These are phyloP conservation scores for Mechanitis mazaeus DNA, from an alignment of 2,888 invertebrate genomes.

Conservation along the genomic window DNA sequence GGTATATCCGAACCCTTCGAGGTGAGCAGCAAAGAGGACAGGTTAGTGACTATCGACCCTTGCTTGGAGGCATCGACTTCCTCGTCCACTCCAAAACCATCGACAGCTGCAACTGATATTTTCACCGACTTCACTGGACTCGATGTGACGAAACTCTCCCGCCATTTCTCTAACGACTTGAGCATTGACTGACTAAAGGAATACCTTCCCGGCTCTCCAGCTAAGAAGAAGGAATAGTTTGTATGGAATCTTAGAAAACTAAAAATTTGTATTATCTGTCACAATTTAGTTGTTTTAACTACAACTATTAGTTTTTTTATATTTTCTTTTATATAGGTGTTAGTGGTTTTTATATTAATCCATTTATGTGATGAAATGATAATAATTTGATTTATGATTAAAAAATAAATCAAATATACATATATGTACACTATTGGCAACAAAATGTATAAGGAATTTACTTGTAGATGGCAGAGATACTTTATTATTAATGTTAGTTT, in stretches of 20 bases:
- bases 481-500: too few species aligned
- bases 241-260: background rate
- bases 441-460: too few species aligned
- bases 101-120: constrained; percentile 55
- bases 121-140: constrained; percentile 70
- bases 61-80: constrained; percentile 49
- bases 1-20: constrained; percentile 72
- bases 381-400: too few species aligned
- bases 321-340: too few species aligned
- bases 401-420: too few species aligned
- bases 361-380: too few species aligned
- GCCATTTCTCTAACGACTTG: constrained; percentile 69
- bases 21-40: constrained; percentile 65
- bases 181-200: constrained; percentile 73
- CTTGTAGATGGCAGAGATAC: too few species aligned
- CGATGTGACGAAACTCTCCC: constrained; percentile 66
- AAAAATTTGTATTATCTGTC: background rate
- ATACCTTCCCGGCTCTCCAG: constrained; percentile 66
- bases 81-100: constrained; percentile 44
- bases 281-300: background rate
- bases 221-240: constrained; percentile 35
- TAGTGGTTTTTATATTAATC: too few species aligned
- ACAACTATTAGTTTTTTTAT: too few species aligned
- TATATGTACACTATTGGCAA: too few species aligned
- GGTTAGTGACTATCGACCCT: constrained; percentile 44